Evolutionary conservation across 1,140 invertebrate species (phyloP).

Genomic region (Glomeris maerens): DNA sequence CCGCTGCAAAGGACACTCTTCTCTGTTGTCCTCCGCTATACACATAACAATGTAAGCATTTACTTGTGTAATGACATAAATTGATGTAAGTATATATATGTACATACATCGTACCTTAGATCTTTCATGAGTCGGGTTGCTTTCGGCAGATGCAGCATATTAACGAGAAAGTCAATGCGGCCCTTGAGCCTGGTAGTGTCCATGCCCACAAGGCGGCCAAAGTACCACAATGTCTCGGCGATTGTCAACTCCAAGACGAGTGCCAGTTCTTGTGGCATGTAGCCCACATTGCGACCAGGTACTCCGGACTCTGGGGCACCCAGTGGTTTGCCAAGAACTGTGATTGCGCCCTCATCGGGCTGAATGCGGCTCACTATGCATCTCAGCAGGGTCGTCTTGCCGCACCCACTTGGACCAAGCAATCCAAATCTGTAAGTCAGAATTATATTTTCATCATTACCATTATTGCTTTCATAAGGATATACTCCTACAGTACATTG

Average conservation of each 20-base stretch:
- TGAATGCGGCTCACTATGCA: conserved; percentile 10
- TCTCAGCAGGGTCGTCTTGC: conserved; percentile 16
- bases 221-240: conserved; percentile 33
- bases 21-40: conserved; percentile 34
- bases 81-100: no score
- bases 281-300: conserved; percentile 17
- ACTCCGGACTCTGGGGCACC: not conserved
- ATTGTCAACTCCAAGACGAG: conserved; percentile 34
- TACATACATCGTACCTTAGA: conserved; percentile 25
- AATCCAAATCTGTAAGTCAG: conserved; percentile 14
- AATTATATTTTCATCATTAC: no score
- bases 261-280: conserved; percentile 19
- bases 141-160: conserved; percentile 27
- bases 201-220: conserved; percentile 34
- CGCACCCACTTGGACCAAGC: conserved; percentile 17
- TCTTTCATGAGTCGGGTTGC: conserved; percentile 22
- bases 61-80: no score
- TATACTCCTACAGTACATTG: no score
- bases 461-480: no score
- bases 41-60: no score
- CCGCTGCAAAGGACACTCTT: conserved; percentile 33
- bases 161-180: conserved; percentile 30
- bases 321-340: conserved; percentile 11
- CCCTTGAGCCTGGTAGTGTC: conserved; percentile 21
- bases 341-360: conserved; percentile 9